A percentile compares a stretch with the other conserved stretches of the same genome.
phyloP scores from a whole-genome alignment of 2,888 invertebrate species.

The Ferdinandea cuprea region DNA sequence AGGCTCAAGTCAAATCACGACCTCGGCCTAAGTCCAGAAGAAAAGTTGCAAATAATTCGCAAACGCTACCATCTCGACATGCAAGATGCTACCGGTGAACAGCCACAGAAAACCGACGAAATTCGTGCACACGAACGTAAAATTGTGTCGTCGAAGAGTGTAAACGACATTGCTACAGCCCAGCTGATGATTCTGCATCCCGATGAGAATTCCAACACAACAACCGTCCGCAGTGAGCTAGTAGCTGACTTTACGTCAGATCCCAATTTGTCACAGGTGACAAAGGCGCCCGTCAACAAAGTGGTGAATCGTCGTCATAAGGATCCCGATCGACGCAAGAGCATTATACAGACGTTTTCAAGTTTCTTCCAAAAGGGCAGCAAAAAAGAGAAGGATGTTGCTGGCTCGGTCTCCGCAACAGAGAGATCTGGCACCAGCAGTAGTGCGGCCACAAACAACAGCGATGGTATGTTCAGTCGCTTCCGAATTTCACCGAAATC shows the following conservation, averaged over 20 bases:
- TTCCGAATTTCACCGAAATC: conserved; percentile 86
- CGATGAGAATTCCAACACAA: conserved; percentile 76
- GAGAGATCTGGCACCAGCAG: conserved; percentile 84
- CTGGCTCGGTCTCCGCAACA: conserved; percentile 86
- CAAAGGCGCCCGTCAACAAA: conserved; percentile 59
- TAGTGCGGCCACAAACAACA: conserved; percentile 76
- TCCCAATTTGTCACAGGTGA: conserved; percentile 84
- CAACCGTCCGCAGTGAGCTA: conserved; percentile 73
- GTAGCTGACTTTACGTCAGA: conserved; percentile 84
- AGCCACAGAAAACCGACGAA: conserved; percentile 75
- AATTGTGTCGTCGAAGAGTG: conserved; percentile 83
- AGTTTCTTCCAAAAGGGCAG: conserved; percentile 91
- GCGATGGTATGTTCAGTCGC: conserved; percentile 84
- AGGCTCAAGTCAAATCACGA: conserved; percentile 89
- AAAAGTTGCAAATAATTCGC: conserved; percentile 85
- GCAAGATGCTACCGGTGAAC: conserved; percentile 18
- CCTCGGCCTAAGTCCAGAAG: conserved; percentile 88
- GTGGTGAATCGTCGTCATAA: conserved; percentile 81
- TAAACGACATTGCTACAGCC: conserved; percentile 81
- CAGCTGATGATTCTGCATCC: conserved; percentile 75
- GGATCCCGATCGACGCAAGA: conserved; percentile 89
- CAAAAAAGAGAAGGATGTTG: conserved; percentile 84
- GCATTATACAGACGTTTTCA: conserved; percentile 92
- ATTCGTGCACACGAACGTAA: conserved; percentile 80
- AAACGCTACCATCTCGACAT: conserved; percentile 80